These are phyloP conservation scores for Zeugodacus cucurbitae DNA, from an alignment of 1,140 invertebrate species.

Conservation along the genomic window DNA sequence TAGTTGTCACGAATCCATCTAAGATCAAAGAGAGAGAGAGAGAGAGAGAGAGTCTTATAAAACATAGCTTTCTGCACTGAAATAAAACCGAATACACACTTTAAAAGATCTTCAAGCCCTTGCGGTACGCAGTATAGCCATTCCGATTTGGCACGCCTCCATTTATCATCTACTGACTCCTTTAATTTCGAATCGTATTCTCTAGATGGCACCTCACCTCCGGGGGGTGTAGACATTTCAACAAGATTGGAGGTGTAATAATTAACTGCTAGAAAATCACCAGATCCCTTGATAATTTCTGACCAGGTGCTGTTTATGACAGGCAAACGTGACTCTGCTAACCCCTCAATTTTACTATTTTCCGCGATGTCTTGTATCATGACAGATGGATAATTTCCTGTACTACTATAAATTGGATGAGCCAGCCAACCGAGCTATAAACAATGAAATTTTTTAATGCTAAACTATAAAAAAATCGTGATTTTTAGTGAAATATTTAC, in stretches of 20 bases:
- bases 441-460: slow-evolving; percentile 47
- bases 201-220: slow-evolving; percentile 54
- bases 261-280: no score
- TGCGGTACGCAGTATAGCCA: slow-evolving; percentile 64
- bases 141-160: slow-evolving; percentile 65
- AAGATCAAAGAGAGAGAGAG: no score
- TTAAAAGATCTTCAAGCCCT: slow-evolving; percentile 69
- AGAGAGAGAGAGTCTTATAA: background rate
- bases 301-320: no score
- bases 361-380: slow-evolving; percentile 69
- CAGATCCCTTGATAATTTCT: no score
- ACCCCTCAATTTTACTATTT: slow-evolving; percentile 70
- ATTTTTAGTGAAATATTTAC: slow-evolving; percentile 56
- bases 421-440: slow-evolving; percentile 74
- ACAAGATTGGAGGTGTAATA: slow-evolving; percentile 66
- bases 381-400: slow-evolving; percentile 73
- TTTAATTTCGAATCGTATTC: slow-evolving; percentile 62
- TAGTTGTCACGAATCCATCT: no score
- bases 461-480: background rate
- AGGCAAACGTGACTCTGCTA: no score
- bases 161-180: slow-evolving; percentile 59
- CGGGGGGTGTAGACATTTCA: slow-evolving; percentile 46
- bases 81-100: slow-evolving; percentile 51
- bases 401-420: slow-evolving; percentile 66
- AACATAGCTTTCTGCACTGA: no score